phyloP scores from a whole-genome alignment of 2,888 invertebrate species.

The Trichogramma evanescens region DNA sequence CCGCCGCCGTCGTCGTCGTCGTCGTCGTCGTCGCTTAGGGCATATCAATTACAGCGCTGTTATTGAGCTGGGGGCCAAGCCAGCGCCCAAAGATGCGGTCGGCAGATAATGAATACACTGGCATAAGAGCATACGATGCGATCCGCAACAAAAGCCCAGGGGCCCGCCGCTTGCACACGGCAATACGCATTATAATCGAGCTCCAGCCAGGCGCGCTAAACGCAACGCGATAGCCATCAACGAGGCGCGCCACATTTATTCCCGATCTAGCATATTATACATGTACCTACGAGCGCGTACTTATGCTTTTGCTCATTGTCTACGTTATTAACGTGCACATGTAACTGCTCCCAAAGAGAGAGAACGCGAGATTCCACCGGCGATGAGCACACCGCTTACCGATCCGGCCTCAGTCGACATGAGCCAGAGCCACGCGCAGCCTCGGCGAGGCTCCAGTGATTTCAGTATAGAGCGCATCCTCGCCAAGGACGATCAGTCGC shows the following conservation, averaged over 20 bases:
- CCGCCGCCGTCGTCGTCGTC: conserved; percentile 19
- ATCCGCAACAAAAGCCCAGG: conserved; percentile 34
- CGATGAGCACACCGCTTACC: neutral
- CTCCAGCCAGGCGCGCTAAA: conserved; percentile 23
- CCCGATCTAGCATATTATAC: too few species aligned
- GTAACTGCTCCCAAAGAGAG: too few species aligned
- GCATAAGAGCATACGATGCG: conserved; percentile 38
- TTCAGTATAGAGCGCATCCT: conserved; percentile 40
- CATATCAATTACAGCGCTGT: conserved; percentile 48
- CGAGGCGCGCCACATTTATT: neutral
- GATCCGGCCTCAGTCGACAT: conserved; percentile 31
- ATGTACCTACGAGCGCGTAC: too few species aligned
- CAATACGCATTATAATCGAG: neutral
- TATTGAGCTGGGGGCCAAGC: conserved; percentile 29
- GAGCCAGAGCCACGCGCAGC: conserved; percentile 28
- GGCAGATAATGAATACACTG: conserved; percentile 37
- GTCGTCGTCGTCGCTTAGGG: conserved; percentile 21
- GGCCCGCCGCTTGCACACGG: conserved; percentile 7
- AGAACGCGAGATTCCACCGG: too few species aligned
- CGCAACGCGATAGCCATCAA: conserved; percentile 40
- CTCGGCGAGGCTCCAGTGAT: conserved; percentile 29
- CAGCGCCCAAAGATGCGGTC: conserved; percentile 13
- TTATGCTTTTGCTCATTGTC: too few species aligned
- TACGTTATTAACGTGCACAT: too few species aligned
- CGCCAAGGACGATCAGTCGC: conserved; percentile 20